A percentile compares a stretch with the other conserved stretches of the same genome.
Evolutionary conservation across 2,797 vertebrate species (phyloP).

Genomic region (Limnodromus scolopaceus): DNA sequence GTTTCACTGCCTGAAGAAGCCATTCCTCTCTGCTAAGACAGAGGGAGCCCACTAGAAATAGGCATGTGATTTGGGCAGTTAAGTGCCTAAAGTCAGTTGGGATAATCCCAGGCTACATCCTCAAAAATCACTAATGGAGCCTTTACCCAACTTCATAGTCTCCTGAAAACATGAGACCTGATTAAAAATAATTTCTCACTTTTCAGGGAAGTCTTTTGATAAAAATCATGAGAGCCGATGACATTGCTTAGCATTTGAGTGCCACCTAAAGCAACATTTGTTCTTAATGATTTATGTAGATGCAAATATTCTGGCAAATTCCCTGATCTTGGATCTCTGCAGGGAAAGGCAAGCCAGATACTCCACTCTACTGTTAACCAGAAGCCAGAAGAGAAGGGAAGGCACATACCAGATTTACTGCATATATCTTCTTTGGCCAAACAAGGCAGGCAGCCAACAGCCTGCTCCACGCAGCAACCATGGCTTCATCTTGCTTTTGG

Average conservation of each 20-base stretch:
- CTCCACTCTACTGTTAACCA: not conserved
- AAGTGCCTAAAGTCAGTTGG: not conserved
- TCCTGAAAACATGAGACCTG: not conserved
- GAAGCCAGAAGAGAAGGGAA: not conserved
- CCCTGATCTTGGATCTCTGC: not conserved
- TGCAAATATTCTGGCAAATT: slow-evolving; percentile 36
- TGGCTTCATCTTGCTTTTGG: slow-evolving; percentile 21
- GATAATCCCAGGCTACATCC: not conserved
- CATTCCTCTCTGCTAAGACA: not conserved
- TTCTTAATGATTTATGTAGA: not conserved
- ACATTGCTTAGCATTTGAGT: not conserved
- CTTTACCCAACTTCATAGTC: not conserved
- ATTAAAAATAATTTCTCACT: not conserved
- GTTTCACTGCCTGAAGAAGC: not conserved
- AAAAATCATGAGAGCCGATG: not conserved
- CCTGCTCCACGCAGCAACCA: not conserved
- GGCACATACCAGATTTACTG: not conserved
- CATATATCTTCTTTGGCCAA: not conserved
- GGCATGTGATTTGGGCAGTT: not conserved
- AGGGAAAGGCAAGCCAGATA: not conserved
- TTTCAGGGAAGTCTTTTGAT: not conserved
- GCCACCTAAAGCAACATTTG: slow-evolving; percentile 3
- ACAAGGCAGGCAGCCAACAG: not conserved
- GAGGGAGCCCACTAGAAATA: not conserved
- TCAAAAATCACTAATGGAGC: not conserved